Base-by-base conservation (phyloP, 2,113 vertebrate genomes). In the Ardeotis arabs region DNA sequence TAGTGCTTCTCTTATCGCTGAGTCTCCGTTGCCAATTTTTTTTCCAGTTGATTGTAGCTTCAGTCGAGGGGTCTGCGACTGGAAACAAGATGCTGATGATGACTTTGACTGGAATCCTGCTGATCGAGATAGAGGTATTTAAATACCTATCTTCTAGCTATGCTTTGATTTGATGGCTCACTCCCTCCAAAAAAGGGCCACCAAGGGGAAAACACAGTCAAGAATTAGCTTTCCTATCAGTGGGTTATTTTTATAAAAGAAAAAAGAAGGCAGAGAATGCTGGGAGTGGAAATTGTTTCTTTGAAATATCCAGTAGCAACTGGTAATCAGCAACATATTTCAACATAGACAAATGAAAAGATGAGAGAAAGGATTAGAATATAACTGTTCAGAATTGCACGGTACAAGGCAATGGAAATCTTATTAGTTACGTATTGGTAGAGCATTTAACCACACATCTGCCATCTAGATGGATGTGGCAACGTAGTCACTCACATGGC, bases 41-140 rank as follows among this genome's bases (percentile, higher is more conserved):
- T 98, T 99, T 85, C 98, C 98, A 90, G 98, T 98, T 93, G 99
- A 99, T 94, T 99, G 99, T 96, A 99, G 98, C 96, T 99, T 99
- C 97, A 98, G 99, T 82, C 98, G 95, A 74, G 99, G 99, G 13
- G 97, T 97, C 33, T 99, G 99, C 77, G 98, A 98, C 89, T 99
- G 99, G 99, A 98, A 99, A 91, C 99, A 99, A 97, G 99, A 99
- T 74, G 95, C 95, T 86, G 96, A 98, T 73, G 99, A 99, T 88
- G 98, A 99, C 95, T 98, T 99, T 95, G 99, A 99, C 97, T 99
- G 99, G 99, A 99, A 97, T 80, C 98, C 99, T 95, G 98, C 98
- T 58, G 99, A 99, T 93, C 97, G 98, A 89, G 98, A 98, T 20
- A 98, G 98, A 87, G 99, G 99, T 99, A 98, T 90, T 94, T 93